A percentile compares a stretch with the other conserved stretches of the same genome.
These are phyloP conservation scores for Boloria euphrosyne DNA, from an alignment of 2,888 invertebrate genomes.

Conservation along the genomic window DNA sequence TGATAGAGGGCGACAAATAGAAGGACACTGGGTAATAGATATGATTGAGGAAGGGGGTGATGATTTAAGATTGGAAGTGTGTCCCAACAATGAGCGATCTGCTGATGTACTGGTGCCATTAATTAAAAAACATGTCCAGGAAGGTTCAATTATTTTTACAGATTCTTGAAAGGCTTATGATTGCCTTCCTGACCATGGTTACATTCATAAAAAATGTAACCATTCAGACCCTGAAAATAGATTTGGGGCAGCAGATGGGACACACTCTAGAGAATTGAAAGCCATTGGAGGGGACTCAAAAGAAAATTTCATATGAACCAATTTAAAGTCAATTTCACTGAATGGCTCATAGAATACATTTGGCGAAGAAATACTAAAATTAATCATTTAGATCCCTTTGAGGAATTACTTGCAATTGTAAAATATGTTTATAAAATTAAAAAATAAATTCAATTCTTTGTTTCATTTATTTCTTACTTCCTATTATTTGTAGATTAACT, in stretches of 20 bases:
- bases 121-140: slow-evolving; percentile 43
- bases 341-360: background rate
- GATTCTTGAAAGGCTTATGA: slow-evolving; percentile 37
- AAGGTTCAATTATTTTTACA: slow-evolving; percentile 40
- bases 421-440: background rate
- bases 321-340: background rate
- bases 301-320: background rate
- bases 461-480: too few species aligned
- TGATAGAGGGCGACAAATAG: slow-evolving; percentile 18
- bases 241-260: background rate
- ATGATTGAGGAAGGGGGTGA: slow-evolving; percentile 43
- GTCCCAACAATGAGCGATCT: slow-evolving; percentile 42
- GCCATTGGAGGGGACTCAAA: background rate
- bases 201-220: background rate
- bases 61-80: slow-evolving; percentile 46
- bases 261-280: background rate
- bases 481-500: too few species aligned
- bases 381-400: slow-evolving; percentile 9
- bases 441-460: too few species aligned
- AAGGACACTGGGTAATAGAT: slow-evolving; percentile 42
- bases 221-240: background rate
- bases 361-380: background rate
- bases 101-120: slow-evolving; percentile 43
- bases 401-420: background rate
- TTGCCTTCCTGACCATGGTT: background rate